Base-by-base conservation (phyloP, 2,888 invertebrate genomes). In the Cerastoderma edule region DNA sequence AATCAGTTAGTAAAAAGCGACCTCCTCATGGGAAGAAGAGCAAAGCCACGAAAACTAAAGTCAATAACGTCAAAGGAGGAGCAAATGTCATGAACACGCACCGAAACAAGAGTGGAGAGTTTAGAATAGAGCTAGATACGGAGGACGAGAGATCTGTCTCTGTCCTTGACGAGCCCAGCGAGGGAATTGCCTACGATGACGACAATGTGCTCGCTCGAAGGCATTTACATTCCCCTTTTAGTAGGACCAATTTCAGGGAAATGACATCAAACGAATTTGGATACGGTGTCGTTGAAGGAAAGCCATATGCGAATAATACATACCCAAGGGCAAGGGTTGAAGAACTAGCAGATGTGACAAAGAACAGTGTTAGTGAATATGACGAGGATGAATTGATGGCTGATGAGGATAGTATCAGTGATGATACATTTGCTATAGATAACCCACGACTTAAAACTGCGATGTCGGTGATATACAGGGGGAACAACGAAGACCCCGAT, bases 171-270 rank as follows among this genome's bases (percentile, higher is more conserved):
- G 24, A 39, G 10, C 10, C 33, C 8, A 39, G 22, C 39, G 56
- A 56, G 30, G 75, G 75, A 33, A 75, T 75, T 19, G 70, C 50
- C 10, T 75, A 75, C 30, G 75, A 75, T 35, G 75, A 75, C 6
- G 75, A 75, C 33, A 75, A 75, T 53, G 57, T 63, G 30, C 44
- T 46, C 22, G 63, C 67, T 30, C 35, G 60, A 2, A 60, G 24
- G 39, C 35, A 60, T 24, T 35, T 60, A 8, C 60, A 60, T 13
- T 60, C 39, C 24, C 22, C 22, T 1, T 39, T 32, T 60, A 24
- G 39, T 60, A 10, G 8, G 60, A 60, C n/a, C n/a, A n/a, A n/a
- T n/a, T n/a, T n/a, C n/a, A n/a, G n/a, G n/a, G 60, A 60, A 22
- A 19, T 60, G 5, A 60, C 60, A 60, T 16, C 16, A 24, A 6